Base-by-base conservation (phyloP, 2,888 invertebrate genomes). In the Pogonocherus hispidulus region DNA sequence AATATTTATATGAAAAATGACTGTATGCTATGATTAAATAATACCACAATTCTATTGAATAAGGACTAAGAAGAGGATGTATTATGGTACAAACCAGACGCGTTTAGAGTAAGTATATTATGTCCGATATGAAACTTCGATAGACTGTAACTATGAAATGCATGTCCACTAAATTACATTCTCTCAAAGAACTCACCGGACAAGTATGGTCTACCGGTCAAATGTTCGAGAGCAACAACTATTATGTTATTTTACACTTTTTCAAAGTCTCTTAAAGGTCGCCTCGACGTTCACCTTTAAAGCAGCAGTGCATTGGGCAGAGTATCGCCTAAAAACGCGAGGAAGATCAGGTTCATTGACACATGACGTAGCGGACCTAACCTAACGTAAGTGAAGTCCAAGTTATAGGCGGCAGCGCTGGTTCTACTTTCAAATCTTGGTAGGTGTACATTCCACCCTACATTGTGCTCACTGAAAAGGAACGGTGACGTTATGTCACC, bases 301-400 rank as follows among this genome's bases (percentile, higher is more conserved):
- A 71, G 19, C 63, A 56, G 44, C 52, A 47, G 64, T 51, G 27
- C 32, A 63, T 70, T 63, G 49, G 71, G 60, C 55, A 60, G 27
- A 65, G 51, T 71, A 68, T 77, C 72, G 78, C 71, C 77, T 69
- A 79, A 78, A 77, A 78, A 55, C 27, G 65, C 49, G 67, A 56
- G 56, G 49, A 71, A 68, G 66, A 70, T 70, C 67, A 73, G 67
- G 80, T 80, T 80, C 80, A 78, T 72, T 76, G 80, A 80, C 80
- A 73, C 56, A 62, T 75, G 77, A 76, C 80, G 78, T 78, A 75
- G 75, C 76, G 77, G 78, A 78, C 81, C 81, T 81, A 79, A 79
- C 80, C 79, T 81, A 79, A 78, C 79, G 76, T 80, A 79, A 80
- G 76, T 72, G 77, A 76, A 77, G 76, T 66, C 75, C 63, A 56